Conservation (phyloP, 2,113 vertebrate genomes). For the Scatophagus argus region DNA sequence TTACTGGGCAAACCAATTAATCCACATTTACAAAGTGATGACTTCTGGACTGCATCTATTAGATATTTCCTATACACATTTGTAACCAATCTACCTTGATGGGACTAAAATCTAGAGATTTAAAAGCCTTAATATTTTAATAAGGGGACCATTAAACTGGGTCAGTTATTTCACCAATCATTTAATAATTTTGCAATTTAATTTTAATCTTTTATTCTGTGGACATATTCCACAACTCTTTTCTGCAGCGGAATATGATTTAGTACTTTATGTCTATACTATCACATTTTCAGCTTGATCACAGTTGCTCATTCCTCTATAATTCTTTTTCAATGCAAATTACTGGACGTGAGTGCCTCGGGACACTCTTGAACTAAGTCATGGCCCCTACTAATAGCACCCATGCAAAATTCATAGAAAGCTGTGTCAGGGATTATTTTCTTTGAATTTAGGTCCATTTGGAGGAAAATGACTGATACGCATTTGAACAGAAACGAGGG, state of each 20-base stretch:
- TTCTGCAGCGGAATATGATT: not conserved
- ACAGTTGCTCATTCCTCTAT: slow-evolving; percentile 2
- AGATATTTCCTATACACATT: slow-evolving; percentile 1
- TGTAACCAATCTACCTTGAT: not conserved
- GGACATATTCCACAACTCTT: not conserved
- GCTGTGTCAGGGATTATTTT: slow-evolving; percentile 46
- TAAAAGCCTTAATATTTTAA: not conserved
- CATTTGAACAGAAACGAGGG: slow-evolving; percentile 38
- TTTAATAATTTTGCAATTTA: not conserved
- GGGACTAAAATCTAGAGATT: not conserved
- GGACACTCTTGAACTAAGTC: slow-evolving; percentile 40
- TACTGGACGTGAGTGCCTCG: slow-evolving; percentile 13
- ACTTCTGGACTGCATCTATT: not conserved
- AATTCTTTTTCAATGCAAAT: slow-evolving; percentile 41
- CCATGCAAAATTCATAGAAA: slow-evolving; percentile 59
- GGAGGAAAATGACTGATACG: slow-evolving; percentile 3
- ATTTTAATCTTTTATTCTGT: not conserved
- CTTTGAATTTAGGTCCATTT: slow-evolving; percentile 51
- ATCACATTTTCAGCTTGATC: slow-evolving; percentile 22
- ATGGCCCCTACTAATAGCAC: slow-evolving; percentile 26
- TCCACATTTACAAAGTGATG: not conserved
- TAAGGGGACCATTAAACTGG: not conserved
- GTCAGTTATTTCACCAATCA: not conserved
- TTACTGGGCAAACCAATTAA: slow-evolving; percentile 42
- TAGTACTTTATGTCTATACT: not conserved